Evolutionary conservation across 2,888 invertebrate genomes (phyloP).

Genomic region (Pyrrhosoma nymphula): DNA sequence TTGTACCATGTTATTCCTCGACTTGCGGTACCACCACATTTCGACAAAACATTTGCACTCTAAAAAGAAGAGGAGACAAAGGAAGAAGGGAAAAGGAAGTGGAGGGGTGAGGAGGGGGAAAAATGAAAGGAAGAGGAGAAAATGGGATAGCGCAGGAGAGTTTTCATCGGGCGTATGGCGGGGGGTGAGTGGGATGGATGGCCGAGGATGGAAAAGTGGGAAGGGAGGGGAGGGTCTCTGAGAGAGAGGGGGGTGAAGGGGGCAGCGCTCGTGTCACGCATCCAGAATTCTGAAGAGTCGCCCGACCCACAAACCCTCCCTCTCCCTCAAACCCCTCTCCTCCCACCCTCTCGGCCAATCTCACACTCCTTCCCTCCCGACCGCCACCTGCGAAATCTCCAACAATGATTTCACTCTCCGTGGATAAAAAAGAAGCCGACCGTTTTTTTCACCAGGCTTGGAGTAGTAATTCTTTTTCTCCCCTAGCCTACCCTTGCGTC

Average conservation of each 20-base stretch:
- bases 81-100: no score
- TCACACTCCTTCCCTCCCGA: neutral
- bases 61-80: neutral
- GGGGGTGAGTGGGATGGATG: neutral
- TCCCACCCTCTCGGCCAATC: constrained; percentile 25
- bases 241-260: neutral
- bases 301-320: neutral
- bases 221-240: neutral
- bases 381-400: constrained; percentile 36
- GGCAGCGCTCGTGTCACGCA: neutral
- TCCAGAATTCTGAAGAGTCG: constrained; percentile 40
- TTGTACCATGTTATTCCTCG: neutral
- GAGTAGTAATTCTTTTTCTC: neutral
- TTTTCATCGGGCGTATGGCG: neutral
- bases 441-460: neutral
- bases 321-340: neutral
- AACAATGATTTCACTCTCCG: constrained; percentile 16
- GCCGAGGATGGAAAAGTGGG: constrained; percentile 10
- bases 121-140: neutral
- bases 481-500: neutral
- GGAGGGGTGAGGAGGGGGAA: neutral
- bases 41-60: neutral
- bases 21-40: no score
- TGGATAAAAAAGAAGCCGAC: neutral
- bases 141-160: neutral